A percentile compares a stretch with the other conserved stretches of the same genome.
Evolutionary conservation across 2,113 vertebrate species (phyloP).

Genomic region (Monopterus albus): DNA sequence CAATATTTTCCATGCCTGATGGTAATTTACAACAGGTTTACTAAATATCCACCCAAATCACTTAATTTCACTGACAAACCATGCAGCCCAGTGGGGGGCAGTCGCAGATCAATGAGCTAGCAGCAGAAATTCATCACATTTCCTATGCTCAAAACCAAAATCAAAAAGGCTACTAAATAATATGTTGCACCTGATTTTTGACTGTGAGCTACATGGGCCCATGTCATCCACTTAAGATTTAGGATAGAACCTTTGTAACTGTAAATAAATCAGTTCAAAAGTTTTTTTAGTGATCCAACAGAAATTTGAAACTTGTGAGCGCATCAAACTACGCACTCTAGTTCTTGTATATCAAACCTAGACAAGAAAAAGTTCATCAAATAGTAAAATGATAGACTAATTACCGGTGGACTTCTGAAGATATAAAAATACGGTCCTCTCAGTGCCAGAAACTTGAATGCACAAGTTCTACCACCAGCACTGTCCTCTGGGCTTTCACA

Average conservation of each 20-base stretch:
- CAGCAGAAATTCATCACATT: conserved; percentile 4
- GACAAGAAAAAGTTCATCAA: neutral
- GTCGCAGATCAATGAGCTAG: conserved; percentile 24
- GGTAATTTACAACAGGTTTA: no score
- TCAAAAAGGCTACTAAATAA: neutral
- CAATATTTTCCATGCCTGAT: no score
- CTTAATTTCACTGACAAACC: no score
- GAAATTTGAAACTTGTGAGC: no score
- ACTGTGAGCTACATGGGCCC: neutral
- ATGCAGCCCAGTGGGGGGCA: neutral
- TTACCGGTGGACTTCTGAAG: conserved; percentile 92
- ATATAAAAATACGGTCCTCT: conserved; percentile 89
- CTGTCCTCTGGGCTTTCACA: conserved; percentile 84
- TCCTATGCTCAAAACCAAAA: neutral
- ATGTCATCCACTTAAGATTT: neutral
- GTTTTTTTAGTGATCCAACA: no score
- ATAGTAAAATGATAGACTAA: conserved; percentile 16
- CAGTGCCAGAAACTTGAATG: conserved; percentile 90
- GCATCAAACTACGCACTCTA: no score
- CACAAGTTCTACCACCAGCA: conserved; percentile 75
- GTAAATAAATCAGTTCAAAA: no score
- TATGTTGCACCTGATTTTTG: neutral
- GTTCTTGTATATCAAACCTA: no score
- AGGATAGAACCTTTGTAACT: neutral
- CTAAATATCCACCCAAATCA: no score